Evolutionary conservation across 2,888 invertebrate genomes (phyloP), one percentile per base, ranked within the genome.

Genomic region (Caenorhabditis drosophilae): DNA sequence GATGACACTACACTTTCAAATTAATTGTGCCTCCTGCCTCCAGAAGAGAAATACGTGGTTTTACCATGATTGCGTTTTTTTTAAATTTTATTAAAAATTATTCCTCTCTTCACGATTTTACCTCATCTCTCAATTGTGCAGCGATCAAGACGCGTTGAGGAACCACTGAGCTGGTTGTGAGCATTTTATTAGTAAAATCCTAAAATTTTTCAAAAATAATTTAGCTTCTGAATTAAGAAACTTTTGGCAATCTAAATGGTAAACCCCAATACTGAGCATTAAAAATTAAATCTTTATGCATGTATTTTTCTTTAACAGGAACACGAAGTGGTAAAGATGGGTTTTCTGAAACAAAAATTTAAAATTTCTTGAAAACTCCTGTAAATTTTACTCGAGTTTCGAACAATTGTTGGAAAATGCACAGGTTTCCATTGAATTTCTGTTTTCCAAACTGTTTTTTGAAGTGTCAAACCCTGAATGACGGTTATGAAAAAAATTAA

Each of bases 211-310:
- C 31, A 31, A 31, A 31, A 31, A 31, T 31, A 6, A 6, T 12
- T 9, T 31, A 6, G 6, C 12, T 31, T 31, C 12, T 40, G 40
- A 40, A 18, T n/a, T 9, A 40, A 20, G 9, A 20, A 40, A 40
- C 54, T 22, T 57, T 57, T 15, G 63, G 63, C 6, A 63, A 26
- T 46, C 57, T 41, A 35, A 63, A 63, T 41, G 63, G 46, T 15
- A 63, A 15, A 46, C 63, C 63, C 52, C 42, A 63, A 49, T 63
- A 63, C 47, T 63, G 63, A 12, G 63, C 53, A 34, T 15, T 40
- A 40, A 57, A 63, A 26, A 52, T 34, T 16, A 63, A 31, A 46
- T 63, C 63, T 31, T 63, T 63, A 36, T 44, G 49, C 52, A 63
- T 49, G 41, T 63, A 63, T 26, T 63, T 63, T 26, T 57, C 57